Evolutionary conservation across 2,888 invertebrate species (phyloP).

Genomic region (Caenorhabditis angaria): DNA sequence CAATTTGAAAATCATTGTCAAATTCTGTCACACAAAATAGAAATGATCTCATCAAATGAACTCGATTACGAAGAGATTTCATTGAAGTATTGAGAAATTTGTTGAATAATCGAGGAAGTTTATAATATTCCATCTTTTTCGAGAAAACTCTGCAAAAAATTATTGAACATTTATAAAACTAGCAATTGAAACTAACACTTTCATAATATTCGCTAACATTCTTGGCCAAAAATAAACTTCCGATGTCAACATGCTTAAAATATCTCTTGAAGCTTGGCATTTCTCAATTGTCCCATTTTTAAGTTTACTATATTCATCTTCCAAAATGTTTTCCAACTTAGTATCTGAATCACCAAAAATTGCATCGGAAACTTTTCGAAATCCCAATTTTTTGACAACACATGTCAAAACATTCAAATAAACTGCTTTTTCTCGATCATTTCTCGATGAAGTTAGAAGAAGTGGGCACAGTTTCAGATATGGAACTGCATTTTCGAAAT

Average conservation of each 20-base stretch:
- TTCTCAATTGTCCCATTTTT: background rate
- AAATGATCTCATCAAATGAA: no score
- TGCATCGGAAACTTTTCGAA: background rate
- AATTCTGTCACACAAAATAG: no score
- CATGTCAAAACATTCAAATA: background rate
- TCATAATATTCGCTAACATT: background rate
- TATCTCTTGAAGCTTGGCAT: background rate
- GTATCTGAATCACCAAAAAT: background rate
- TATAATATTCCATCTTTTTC: background rate
- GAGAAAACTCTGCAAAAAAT: background rate
- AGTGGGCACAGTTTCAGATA: constrained; percentile 18
- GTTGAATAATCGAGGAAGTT: background rate
- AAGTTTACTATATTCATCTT: background rate
- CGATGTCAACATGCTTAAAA: background rate
- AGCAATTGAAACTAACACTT: background rate
- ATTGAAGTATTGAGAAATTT: background rate
- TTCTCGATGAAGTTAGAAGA: constrained; percentile 14
- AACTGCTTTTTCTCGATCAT: constrained; percentile 9
- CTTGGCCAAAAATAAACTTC: background rate
- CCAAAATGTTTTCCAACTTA: background rate
- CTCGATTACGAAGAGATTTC: background rate
- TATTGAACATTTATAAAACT: background rate
- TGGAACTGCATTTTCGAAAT: constrained; percentile 26
- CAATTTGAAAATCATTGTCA: no score
- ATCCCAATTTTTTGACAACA: background rate